Conservation (phyloP, 2,888 invertebrate species). For the Ariolimax columbianus region DNA sequence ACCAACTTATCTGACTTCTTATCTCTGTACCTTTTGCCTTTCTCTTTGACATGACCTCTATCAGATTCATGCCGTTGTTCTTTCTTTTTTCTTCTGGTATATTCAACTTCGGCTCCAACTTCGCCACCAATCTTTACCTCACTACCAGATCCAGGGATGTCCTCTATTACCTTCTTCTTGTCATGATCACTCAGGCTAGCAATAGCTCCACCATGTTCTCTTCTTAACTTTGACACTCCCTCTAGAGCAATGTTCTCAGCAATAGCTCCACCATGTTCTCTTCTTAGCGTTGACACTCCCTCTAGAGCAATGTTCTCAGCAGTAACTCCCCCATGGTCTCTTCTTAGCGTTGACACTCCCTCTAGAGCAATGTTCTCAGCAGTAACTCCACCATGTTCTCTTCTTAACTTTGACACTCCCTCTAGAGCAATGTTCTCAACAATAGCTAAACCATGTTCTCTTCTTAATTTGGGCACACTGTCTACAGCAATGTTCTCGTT, state of each 20-base stretch:
- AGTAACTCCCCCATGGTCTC: too few relatives aligned
- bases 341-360: too few relatives aligned
- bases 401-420: too few relatives aligned
- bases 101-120: neutral
- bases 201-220: constrained; percentile 21
- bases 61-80: neutral
- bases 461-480: too few relatives aligned
- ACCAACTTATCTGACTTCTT: neutral
- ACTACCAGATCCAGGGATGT: neutral
- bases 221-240: neutral
- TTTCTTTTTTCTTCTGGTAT: neutral
- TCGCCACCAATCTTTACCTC: neutral
- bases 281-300: too few relatives aligned
- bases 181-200: neutral
- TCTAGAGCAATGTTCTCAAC: too few relatives aligned
- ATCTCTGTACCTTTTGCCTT: neutral
- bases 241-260: neutral
- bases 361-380: too few relatives aligned
- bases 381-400: too few relatives aligned
- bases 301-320: too few relatives aligned
- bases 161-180: neutral
- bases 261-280: too few relatives aligned
- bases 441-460: too few relatives aligned
- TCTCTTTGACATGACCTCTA: neutral
- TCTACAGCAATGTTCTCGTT: too few relatives aligned